Percentiles rank a stretch among this genome's conserved stretches.
Conservation (phyloP, 1,140 invertebrate genomes). For the Coptotermes formosanus region DNA sequence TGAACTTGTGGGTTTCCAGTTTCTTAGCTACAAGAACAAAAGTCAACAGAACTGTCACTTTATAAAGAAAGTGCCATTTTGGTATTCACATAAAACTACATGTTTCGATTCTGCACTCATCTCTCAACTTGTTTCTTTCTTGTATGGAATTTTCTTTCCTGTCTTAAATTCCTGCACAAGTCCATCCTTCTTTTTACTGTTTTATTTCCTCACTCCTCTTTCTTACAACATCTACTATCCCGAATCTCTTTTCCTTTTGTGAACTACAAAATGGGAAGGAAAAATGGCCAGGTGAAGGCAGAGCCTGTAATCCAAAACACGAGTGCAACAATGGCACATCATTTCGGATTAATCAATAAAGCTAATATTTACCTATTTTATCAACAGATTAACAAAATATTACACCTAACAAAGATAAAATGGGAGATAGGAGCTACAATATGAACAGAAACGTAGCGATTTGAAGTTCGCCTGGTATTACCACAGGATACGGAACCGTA, state of each 20-base stretch:
- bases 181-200: background rate
- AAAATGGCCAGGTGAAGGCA: background rate
- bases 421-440: too few species aligned
- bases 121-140: background rate
- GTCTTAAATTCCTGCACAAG: background rate
- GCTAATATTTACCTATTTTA: too few species aligned
- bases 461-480: too few species aligned
- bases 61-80: too few species aligned
- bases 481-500: too few species aligned
- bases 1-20: too few species aligned
- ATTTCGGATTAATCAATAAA: background rate
- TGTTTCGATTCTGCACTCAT: background rate
- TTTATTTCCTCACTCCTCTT: background rate
- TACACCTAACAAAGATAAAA: too few species aligned
- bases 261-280: background rate
- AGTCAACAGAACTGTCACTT: too few species aligned
- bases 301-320: background rate
- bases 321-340: background rate
- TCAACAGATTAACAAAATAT: too few species aligned
- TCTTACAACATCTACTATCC: background rate
- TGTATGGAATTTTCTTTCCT: background rate
- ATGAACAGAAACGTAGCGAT: too few species aligned
- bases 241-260: background rate
- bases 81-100: background rate
- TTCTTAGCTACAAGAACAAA: too few species aligned